A percentile compares a stretch with the other conserved stretches of the same genome.
phyloP scores from a whole-genome alignment of 2,797 vertebrate species.

The Rhynchotus rufescens region DNA sequence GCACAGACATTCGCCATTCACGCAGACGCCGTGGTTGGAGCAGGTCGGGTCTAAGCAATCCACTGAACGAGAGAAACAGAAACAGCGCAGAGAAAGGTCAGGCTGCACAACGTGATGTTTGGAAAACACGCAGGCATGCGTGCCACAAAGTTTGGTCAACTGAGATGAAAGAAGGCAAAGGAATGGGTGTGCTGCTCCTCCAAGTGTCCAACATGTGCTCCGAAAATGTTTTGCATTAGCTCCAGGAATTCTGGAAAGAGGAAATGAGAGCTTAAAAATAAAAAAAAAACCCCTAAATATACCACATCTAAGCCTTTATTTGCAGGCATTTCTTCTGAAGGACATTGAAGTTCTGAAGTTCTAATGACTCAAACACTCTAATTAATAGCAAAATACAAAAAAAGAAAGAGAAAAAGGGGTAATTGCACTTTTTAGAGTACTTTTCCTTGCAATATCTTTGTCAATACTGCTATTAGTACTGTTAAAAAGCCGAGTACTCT shows the following conservation, averaged over 20 bases:
- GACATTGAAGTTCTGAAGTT: background rate
- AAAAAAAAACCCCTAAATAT: background rate
- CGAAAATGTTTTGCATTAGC: background rate
- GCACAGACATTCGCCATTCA: constrained; percentile 96
- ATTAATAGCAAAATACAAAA: background rate
- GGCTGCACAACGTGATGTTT: background rate
- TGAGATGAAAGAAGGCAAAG: background rate
- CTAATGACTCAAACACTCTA: background rate
- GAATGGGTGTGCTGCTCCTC: background rate
- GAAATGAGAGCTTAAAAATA: background rate
- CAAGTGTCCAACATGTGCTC: background rate
- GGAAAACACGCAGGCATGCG: background rate
- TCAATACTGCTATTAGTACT: background rate
- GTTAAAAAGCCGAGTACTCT: background rate
- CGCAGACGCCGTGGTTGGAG: constrained; percentile 96
- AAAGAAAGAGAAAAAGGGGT: background rate
- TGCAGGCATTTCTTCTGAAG: background rate
- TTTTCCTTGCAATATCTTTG: background rate
- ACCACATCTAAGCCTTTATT: background rate
- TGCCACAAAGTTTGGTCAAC: background rate
- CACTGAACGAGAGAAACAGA: constrained; percentile 78
- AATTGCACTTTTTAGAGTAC: background rate
- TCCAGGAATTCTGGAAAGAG: background rate
- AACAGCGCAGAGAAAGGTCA: background rate
- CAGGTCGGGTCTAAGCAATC: constrained; percentile 96